Evolutionary conservation across 2,113 vertebrate genomes (phyloP), one percentile per base, ranked within the genome.

Genomic region (Megaceryle torquata): DNA sequence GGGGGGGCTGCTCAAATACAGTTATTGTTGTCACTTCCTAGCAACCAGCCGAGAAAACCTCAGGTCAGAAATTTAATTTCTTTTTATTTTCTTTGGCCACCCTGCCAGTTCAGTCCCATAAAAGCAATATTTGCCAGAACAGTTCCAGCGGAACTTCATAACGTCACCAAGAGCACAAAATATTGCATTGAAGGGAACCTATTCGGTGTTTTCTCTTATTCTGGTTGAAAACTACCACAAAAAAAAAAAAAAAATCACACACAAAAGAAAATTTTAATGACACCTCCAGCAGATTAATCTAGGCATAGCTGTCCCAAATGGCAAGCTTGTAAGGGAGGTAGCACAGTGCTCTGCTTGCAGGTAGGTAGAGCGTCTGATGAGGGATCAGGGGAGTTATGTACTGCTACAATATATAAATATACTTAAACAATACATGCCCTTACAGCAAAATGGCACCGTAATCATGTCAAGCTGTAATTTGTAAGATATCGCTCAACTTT

Each of bases 401-500:
- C 60, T 41, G 20, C 80, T 35, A 11, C 5, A 18, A 18, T 68
- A 53, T 41, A 94, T 72, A 92, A 96, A 91, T 70, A 86, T 29
- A 79, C 63, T 91, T 70, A 84, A 93, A 79, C 72, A 95, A 95
- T 60, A 69, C 41, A 33, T 71, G 70, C 43, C 90, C 78, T 87
- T 70, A 74, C 43, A 77, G 64, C 65, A 84, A 86, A 94, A 93
- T 44, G 82, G 76, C 53, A 59, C 86, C 20, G 71, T 65, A 74
- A 94, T 74, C 86, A 64, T 21, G 74, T 70, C 89, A 86, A 67
- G 6, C 67, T 70, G 69, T 68, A 82, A 95, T 95, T 83, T 60
- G 91, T 89, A 95, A 96, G 71, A 79, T 93, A 84, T 76, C 72
- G 53, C 39, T 56, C 72, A 95, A 74, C 72, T 37, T 94, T 93